A percentile compares a stretch with the other conserved stretches of the same genome.
Conservation (phyloP, 2,888 invertebrate species). For the Polydrusus cervinus region DNA sequence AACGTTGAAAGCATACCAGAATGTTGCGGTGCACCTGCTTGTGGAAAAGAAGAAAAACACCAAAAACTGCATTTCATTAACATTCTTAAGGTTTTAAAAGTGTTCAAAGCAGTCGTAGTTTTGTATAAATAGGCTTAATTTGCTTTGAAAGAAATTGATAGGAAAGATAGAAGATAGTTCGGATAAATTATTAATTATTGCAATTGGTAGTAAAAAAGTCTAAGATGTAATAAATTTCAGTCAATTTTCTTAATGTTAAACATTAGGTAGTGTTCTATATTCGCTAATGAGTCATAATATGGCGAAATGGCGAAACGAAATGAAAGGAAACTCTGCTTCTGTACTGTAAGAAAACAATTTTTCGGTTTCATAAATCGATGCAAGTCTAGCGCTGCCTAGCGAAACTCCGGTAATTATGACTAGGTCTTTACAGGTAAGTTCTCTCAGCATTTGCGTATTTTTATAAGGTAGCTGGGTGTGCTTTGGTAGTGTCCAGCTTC, state of each 20-base stretch:
- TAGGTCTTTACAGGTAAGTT: too few species aligned
- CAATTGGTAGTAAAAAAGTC: not conserved
- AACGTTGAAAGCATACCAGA: slow-evolving; percentile 43
- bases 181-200: slow-evolving; percentile 11
- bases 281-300: too few species aligned
- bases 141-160: not conserved
- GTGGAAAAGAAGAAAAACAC: slow-evolving; percentile 51
- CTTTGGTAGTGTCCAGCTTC: too few species aligned
- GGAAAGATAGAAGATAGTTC: not conserved
- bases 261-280: too few species aligned
- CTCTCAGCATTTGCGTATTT: too few species aligned
- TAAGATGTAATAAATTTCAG: not conserved
- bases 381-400: too few species aligned
- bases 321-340: too few species aligned
- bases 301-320: too few species aligned
- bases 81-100: slow-evolving; percentile 41
- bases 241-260: not conserved
- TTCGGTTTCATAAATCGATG: too few species aligned
- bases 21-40: slow-evolving; percentile 43
- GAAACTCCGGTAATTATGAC: too few species aligned
- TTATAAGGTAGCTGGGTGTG: too few species aligned
- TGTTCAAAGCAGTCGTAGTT: not conserved
- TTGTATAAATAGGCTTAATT: slow-evolving; percentile 17
- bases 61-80: slow-evolving; percentile 45
- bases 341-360: too few species aligned